Percentiles rank a stretch among this genome's conserved stretches.
phyloP scores from a whole-genome alignment of 2,113 vertebrate species.

The Cryptomyrus ogoouensis region DNA sequence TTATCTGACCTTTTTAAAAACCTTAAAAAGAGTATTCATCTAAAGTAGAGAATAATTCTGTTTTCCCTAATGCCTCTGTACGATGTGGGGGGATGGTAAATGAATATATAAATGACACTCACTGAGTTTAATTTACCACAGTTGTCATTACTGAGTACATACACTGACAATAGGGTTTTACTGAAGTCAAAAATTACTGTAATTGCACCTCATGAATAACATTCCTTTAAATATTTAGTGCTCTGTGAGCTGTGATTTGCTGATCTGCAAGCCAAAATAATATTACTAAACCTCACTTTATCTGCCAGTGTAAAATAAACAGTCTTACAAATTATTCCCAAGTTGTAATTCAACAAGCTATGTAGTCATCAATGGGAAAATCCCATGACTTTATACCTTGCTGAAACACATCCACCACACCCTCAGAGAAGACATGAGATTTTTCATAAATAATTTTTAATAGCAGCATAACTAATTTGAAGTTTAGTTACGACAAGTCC shows the following conservation, averaged over 20 bases:
- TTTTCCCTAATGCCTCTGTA: not conserved
- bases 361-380: not conserved
- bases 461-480: constrained; percentile 29
- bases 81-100: not conserved
- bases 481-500: constrained; percentile 13
- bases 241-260: constrained; percentile 23
- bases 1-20: not conserved
- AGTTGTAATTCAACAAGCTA: not conserved
- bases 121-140: constrained; percentile 27
- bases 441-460: constrained; percentile 25
- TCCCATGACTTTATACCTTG: not conserved
- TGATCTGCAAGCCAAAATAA: constrained; percentile 7
- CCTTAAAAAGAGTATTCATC: not conserved
- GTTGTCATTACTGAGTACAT: constrained; percentile 14
- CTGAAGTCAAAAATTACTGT: constrained; percentile 10
- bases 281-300: constrained; percentile 15
- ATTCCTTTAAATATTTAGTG: constrained; percentile 40
- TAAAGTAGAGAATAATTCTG: constrained; percentile 2
- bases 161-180: constrained; percentile 19
- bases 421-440: not conserved
- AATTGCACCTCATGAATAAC: constrained; percentile 32
- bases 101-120: not conserved
- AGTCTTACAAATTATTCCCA: not conserved
- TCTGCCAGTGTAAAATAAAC: constrained; percentile 29
- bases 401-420: constrained; percentile 2